Evolutionary conservation across 2,797 vertebrate species (phyloP).

Genomic region (Chelmon rostratus): DNA sequence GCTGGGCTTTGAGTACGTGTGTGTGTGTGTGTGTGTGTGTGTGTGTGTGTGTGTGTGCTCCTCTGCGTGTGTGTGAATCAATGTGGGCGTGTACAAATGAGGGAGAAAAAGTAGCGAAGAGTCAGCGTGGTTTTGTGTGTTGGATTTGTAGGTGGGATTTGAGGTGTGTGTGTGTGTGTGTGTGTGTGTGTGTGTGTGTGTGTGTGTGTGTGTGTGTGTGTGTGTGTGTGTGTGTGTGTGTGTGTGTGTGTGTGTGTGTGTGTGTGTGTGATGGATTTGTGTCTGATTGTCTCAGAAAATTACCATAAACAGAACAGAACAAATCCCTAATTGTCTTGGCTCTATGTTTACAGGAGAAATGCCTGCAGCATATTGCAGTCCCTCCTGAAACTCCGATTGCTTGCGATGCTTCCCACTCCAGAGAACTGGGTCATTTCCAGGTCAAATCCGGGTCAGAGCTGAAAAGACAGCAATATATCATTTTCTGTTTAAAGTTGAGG

Average conservation of each 20-base stretch:
- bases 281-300: slow-evolving; percentile 74
- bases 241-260: too few species aligned
- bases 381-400: slow-evolving; percentile 36
- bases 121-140: slow-evolving; percentile 38
- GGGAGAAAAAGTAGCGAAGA: slow-evolving; percentile 40
- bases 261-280: slow-evolving; percentile 68
- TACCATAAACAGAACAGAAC: slow-evolving; percentile 66
- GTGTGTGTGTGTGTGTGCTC: slow-evolving; percentile 10
- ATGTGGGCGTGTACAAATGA: slow-evolving; percentile 56
- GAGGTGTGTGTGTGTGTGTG: too few species aligned
- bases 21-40: slow-evolving; percentile 15
- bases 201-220: too few species aligned
- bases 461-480: slow-evolving; percentile 45
- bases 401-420: slow-evolving; percentile 36
- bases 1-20: slow-evolving; percentile 26
- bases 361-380: slow-evolving; percentile 41
- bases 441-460: slow-evolving; percentile 48
- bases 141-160: slow-evolving; percentile 62
- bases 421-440: slow-evolving; percentile 49
- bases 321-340: slow-evolving; percentile 78
- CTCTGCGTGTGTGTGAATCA: slow-evolving; percentile 36
- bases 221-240: too few species aligned
- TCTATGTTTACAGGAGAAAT: slow-evolving; percentile 59
- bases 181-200: too few species aligned
- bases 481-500: slow-evolving; percentile 42